phyloP scores from a whole-genome alignment of 2,888 invertebrate genomes.

The Idaea dimidiata region DNA sequence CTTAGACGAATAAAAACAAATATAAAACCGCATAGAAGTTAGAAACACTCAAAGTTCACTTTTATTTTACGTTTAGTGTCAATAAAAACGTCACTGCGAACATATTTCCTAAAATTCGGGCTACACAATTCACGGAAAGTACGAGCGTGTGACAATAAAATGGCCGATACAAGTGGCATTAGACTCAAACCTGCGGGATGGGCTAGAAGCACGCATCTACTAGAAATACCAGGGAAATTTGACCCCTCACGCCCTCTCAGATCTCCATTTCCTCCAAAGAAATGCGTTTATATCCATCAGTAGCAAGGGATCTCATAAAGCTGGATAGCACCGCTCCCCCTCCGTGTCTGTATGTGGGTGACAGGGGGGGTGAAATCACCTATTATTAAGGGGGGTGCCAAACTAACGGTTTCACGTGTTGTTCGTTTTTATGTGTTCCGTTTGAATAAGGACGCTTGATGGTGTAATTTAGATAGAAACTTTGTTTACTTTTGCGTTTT shows the following conservation, averaged over 20 bases:
- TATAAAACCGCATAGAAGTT: conserved; percentile 58
- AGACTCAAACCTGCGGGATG: conserved; percentile 64
- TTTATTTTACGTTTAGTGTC: conserved; percentile 67
- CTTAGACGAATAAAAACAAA: conserved; percentile 40
- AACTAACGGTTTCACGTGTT: conserved; percentile 74
- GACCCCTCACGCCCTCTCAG: conserved; percentile 38
- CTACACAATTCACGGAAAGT: conserved; percentile 64
- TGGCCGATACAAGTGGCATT: conserved; percentile 76
- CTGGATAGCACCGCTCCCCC: conserved; percentile 41
- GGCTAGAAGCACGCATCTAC: conserved; percentile 65
- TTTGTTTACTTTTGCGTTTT: conserved; percentile 37
- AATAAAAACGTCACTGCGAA: conserved; percentile 70
- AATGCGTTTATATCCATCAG: conserved; percentile 3
- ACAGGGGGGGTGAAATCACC: conserved; percentile 62
- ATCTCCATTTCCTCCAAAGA: conserved; percentile 4
- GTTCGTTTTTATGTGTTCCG: conserved; percentile 73
- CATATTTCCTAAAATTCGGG: conserved; percentile 65
- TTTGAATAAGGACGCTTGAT: conserved; percentile 61
- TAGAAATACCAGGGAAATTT: conserved; percentile 35
- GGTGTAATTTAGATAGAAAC: conserved; percentile 64
- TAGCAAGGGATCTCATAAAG: conserved; percentile 37
- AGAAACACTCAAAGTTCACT: conserved; percentile 65
- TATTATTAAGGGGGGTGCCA: conserved; percentile 77
- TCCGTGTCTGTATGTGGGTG: conserved; percentile 48
- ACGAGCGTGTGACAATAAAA: conserved; percentile 74